Evolutionary conservation across 2,797 vertebrate species (phyloP).

Genomic region (Mormyrus hasselquistii): DNA sequence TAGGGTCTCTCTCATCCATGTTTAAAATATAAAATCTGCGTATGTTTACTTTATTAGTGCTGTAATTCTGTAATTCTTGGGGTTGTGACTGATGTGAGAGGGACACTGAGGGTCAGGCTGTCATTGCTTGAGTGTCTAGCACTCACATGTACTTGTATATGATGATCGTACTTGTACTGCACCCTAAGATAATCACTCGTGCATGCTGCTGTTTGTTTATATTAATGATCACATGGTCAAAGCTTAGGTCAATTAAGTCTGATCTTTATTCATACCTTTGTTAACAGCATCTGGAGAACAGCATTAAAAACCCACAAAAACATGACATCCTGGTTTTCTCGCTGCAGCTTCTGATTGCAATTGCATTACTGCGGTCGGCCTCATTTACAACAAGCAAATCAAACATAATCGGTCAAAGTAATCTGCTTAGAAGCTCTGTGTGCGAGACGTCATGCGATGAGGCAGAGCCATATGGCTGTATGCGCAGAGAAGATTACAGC

Average conservation of each 20-base stretch:
- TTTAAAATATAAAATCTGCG: background rate
- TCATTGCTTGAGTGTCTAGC: background rate
- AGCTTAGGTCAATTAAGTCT: background rate
- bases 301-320: background rate
- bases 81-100: background rate
- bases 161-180: background rate
- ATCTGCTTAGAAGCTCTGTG: background rate
- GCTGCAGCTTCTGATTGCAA: background rate
- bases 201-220: background rate
- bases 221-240: conserved; percentile 1
- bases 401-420: conserved; percentile 3
- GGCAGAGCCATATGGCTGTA: background rate
- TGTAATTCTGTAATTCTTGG: background rate
- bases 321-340: background rate
- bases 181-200: background rate
- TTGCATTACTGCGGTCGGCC: background rate
- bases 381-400: background rate
- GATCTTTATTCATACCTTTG: conserved; percentile 1
- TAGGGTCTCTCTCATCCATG: background rate
- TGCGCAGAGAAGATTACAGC: background rate
- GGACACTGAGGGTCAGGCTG: background rate
- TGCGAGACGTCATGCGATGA: background rate
- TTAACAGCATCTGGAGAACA: background rate
- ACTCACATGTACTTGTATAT: background rate
- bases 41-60: background rate